Base-by-base conservation (phyloP, 1,140 invertebrate species). In the Microplitis mediator region DNA sequence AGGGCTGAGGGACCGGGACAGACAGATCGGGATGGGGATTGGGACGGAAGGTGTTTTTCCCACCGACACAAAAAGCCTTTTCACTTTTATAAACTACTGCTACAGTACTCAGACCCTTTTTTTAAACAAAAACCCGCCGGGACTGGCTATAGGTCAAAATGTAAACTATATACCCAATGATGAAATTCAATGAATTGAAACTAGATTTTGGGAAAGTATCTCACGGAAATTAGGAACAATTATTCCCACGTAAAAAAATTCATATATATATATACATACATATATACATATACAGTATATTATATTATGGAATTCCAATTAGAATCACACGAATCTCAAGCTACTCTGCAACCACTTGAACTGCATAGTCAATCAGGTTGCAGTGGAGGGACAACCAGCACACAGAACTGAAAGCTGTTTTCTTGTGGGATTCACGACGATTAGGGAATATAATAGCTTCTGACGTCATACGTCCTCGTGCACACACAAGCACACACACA, bases 1-100 rank as follows among this genome's bases (percentile, higher is more conserved):
- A 23, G 23, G 23, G 23, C 23, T 23, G 23, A 23, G 23, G 23
- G 23, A 23, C 23, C 23, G 23, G 23, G 23, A 23, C 23, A 23
- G 23, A 23, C 23, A 1, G 32, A 4, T n/a, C n/a, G n/a, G n/a
- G 13, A 51, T 13, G 58, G 36, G 66, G 71, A 80, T 77, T 78
- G 76, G 75, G 71, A 78, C 77, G 76, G 76, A 80, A 78, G 79
- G 72, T 72, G 79, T 78, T 81, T 82, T 74, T 79, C 80, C 75
- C 79, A 82, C 77, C 78, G 72, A 77, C 76, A 77, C 75, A 77
- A 76, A 77, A 75, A 77, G 66, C 52, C 74, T 77, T 75, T 75
- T 73, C 51, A 51, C 74, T 74, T 73, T 45, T 6, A 64, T 73
- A 56, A 2, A 23, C 73, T 64, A 58, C 23, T 23, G 23, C 23